These are phyloP conservation scores for Volucella inanis DNA, from an alignment of 2,888 invertebrate species.

Conservation along the genomic window DNA sequence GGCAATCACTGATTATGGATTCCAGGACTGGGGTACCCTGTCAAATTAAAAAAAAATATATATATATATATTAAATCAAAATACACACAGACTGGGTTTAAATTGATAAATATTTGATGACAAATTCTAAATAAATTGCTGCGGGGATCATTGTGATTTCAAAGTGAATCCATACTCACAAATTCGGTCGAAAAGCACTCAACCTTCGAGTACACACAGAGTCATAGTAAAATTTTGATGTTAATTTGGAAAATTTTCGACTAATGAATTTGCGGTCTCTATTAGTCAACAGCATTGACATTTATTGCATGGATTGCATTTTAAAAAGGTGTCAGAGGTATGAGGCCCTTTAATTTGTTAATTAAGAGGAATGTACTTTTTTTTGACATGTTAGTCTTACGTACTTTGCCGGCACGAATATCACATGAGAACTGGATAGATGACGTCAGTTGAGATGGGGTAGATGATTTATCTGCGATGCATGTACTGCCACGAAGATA, in stretches of 20 bases:
- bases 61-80: constrained; percentile 3
- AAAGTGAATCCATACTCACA: constrained; percentile 7
- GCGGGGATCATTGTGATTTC: constrained; percentile 6
- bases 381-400: constrained; percentile 63
- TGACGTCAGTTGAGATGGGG: constrained; percentile 78
- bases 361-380: neutral
- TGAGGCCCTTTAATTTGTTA: neutral
- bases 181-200: neutral
- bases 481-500: constrained; percentile 80
- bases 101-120: constrained; percentile 70
- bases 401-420: constrained; percentile 80
- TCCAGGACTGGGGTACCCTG: constrained; percentile 82
- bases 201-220: neutral
- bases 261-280: constrained; percentile 36
- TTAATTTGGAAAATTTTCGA: constrained; percentile 45
- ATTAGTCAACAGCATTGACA: constrained; percentile 19
- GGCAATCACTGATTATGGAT: constrained; percentile 80
- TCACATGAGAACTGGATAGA: constrained; percentile 81
- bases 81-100: neutral
- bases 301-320: constrained; percentile 28
- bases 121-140: constrained; percentile 43
- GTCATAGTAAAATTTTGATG: constrained; percentile 21
- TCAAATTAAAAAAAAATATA: constrained; percentile 25
- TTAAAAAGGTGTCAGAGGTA: neutral
- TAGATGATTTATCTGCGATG: constrained; percentile 77